Conservation (phyloP, 2,113 vertebrate species). For the Alectura lathami region DNA sequence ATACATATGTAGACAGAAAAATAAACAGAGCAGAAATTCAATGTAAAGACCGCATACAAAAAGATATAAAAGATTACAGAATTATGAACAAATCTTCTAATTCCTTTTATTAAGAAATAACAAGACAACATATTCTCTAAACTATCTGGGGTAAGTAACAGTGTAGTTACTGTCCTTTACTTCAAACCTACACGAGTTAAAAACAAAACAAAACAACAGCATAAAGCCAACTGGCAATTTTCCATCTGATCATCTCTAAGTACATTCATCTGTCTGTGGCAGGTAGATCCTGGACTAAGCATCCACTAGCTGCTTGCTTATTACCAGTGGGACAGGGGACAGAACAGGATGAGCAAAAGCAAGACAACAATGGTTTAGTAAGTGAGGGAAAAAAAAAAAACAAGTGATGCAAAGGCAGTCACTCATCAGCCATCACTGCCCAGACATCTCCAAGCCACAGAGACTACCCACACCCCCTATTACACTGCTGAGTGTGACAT, state of each 20-base stretch:
- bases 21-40: neutral
- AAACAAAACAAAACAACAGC: neutral
- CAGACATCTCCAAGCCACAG: neutral
- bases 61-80: neutral
- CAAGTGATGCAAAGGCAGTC: neutral
- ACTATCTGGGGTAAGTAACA: neutral
- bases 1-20: neutral
- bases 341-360: fast-evolving
- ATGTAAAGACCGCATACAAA: neutral
- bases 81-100: neutral
- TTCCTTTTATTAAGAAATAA: neutral
- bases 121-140: neutral
- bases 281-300: neutral
- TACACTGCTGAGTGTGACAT: neutral
- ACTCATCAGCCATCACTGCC: fast-evolving
- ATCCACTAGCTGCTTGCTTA: fast-evolving
- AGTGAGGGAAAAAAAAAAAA: neutral
- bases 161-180: neutral
- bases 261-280: neutral
- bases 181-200: neutral
- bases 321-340: neutral
- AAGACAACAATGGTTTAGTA: neutral
- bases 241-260: neutral
- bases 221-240: neutral
- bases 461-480: neutral